Base-by-base conservation (phyloP, 2,888 invertebrate genomes). In the Congeria kusceri region DNA sequence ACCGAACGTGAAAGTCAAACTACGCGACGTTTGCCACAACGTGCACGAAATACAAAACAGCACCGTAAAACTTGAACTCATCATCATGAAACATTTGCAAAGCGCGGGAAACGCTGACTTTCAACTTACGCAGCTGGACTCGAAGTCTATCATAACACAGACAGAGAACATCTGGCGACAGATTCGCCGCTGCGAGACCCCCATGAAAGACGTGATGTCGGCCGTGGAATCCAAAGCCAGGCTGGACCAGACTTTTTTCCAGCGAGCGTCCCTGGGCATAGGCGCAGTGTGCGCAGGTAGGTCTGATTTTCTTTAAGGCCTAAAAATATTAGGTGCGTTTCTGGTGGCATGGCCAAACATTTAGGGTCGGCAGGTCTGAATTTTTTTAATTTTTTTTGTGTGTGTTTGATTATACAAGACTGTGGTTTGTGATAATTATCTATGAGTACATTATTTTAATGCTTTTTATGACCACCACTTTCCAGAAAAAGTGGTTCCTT, bases 221-320 rank as follows among this genome's bases (percentile, higher is more conserved):
- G 84, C 74, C 23, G 79, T 87, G 9, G 84, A 86, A 63, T 58
- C 70, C 13, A 87, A 86, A 69, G 80, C 74, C 25, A 29, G 61
- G 39, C 58, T 70, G 47, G 86, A 87, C 39, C 63, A 63, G 47
- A 71, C 46, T 15, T 87, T 87, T 70, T 87, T 82, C 63, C 84
- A 86, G 59, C 61, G 68, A 32, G 77, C 82, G 32, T 86, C 85
- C 25, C 32, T 86, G 9, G 77, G 85, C 20, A 76, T 87, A 15
- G 87, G 87, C 53, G 83, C 87, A 3, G 74, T 85, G 11, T 86
- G 84, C 72, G 84, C 83, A 76, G 84, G 87, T 87, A 80, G 18
- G 46, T 53, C 2, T 18, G 53, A 18, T 18, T 9, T 44, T 18
- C n/a, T n/a, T n/a, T n/a, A n/a, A n/a, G n/a, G n/a, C n/a, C n/a